Evolutionary conservation across 2,113 vertebrate genomes (phyloP).

Genomic region (Eleginops maclovinus): DNA sequence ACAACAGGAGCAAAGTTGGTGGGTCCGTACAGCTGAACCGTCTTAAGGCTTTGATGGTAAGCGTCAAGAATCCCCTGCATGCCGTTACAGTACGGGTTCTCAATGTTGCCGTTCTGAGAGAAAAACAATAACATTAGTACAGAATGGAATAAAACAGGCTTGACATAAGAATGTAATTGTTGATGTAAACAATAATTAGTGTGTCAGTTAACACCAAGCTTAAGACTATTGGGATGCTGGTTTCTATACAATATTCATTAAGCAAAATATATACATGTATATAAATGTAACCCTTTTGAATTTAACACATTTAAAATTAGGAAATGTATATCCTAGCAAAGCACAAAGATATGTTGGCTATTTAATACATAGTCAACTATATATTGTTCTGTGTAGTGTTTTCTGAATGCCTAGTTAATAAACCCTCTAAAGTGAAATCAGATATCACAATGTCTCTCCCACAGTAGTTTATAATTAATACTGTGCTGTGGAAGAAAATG

Average conservation of each 20-base stretch:
- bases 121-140: background rate
- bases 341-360: background rate
- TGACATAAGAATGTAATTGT: background rate
- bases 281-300: background rate
- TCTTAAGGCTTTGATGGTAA: constrained; percentile 95
- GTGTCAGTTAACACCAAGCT: background rate
- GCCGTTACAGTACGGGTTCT: constrained; percentile 93
- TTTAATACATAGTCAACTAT: background rate
- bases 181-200: background rate
- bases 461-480: background rate
- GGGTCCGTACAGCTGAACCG: constrained; percentile 95
- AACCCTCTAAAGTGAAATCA: background rate
- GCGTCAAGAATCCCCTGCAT: constrained; percentile 96
- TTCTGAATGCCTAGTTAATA: background rate
- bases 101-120: constrained; percentile 90
- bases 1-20: constrained; percentile 96
- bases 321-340: background rate
- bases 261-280: no score
- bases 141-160: background rate
- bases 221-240: background rate
- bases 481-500: background rate
- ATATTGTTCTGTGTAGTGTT: background rate
- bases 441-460: background rate
- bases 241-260: background rate
- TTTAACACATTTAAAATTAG: background rate